Evolutionary conservation across 2,888 invertebrate genomes (phyloP).

Genomic region (Crossocerus cetratus): DNA sequence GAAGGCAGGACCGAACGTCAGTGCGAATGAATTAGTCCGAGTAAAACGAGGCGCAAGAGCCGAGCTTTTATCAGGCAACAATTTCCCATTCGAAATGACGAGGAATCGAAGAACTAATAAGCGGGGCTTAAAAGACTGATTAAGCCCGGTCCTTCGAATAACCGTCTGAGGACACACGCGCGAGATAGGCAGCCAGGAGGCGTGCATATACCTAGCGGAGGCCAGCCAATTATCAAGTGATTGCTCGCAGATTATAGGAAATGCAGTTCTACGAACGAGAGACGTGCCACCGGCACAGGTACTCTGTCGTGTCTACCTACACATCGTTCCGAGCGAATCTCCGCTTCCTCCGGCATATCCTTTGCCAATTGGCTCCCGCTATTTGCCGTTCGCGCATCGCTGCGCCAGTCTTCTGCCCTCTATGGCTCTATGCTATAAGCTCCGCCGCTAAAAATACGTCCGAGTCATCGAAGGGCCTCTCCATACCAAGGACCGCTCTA

Average conservation of each 20-base stretch:
- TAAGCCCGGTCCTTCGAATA: slow-evolving; percentile 50
- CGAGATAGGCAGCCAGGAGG: slow-evolving; percentile 25
- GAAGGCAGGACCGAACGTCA: too few relatives aligned
- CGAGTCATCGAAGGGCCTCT: not conserved
- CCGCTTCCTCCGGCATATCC: slow-evolving; percentile 55
- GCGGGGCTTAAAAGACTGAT: slow-evolving; percentile 35
- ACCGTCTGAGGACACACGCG: slow-evolving; percentile 50
- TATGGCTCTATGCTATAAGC: too few relatives aligned
- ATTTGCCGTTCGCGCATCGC: slow-evolving; percentile 53
- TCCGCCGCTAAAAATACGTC: not conserved
- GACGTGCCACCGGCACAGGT: slow-evolving; percentile 48
- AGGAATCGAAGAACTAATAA: slow-evolving; percentile 28
- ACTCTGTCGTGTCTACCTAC: slow-evolving; percentile 20
- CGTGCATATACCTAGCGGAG: slow-evolving; percentile 22
- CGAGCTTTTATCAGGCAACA: too few relatives aligned
- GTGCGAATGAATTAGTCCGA: too few relatives aligned
- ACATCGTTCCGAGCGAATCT: slow-evolving; percentile 34
- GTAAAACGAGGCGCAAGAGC: too few relatives aligned
- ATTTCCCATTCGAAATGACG: too few relatives aligned
- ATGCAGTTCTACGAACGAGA: slow-evolving; percentile 65
- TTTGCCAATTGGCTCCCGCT: slow-evolving; percentile 66
- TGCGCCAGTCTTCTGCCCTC: slow-evolving; percentile 10
- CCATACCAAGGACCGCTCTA: not conserved
- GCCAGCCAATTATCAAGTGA: slow-evolving; percentile 66
- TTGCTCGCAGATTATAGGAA: slow-evolving; percentile 71